Percentiles rank a stretch among this genome's conserved stretches.
These are phyloP conservation scores for Caracal caracal DNA, from an alignment of 2,113 vertebrate genomes.

Conservation along the genomic window DNA sequence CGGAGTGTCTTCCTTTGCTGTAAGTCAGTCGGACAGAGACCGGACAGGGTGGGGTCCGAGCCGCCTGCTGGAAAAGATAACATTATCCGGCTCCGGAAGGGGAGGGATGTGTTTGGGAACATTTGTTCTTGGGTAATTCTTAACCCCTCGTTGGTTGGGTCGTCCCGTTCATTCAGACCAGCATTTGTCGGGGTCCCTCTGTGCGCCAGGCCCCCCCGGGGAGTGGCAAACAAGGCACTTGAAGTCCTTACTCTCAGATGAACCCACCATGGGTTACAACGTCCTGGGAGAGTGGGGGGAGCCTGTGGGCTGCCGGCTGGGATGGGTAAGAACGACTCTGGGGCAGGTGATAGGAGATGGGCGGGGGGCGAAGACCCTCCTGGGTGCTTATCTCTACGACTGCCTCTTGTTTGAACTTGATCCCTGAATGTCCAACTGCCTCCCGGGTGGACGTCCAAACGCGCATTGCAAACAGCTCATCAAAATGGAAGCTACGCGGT, in stretches of 20 bases:
- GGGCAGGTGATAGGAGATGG: neutral
- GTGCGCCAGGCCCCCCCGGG: neutral
- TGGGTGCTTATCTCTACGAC: neutral
- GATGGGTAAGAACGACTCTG: neutral
- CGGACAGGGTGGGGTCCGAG: neutral
- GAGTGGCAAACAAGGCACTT: neutral
- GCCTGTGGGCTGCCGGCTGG: too few relatives aligned
- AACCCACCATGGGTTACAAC: rapidly evolving
- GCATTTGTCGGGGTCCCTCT: neutral
- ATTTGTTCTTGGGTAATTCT: neutral
- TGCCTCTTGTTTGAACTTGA: neutral
- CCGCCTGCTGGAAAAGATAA: neutral
- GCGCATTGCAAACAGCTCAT: neutral
- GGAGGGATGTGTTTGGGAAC: neutral
- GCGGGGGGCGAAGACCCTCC: neutral
- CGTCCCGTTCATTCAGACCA: neutral
- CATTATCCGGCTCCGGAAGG: neutral
- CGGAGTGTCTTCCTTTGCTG: neutral
- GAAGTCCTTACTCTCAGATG: neutral
- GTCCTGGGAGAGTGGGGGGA: neutral
- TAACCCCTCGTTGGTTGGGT: neutral
- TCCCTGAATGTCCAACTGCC: too few relatives aligned
- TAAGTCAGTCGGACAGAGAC: neutral
- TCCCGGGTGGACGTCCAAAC: rapidly evolving
- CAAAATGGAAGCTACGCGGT: rapidly evolving